phyloP scores from a whole-genome alignment of 2,888 invertebrate species.

The Synanthedon myopaeformis region DNA sequence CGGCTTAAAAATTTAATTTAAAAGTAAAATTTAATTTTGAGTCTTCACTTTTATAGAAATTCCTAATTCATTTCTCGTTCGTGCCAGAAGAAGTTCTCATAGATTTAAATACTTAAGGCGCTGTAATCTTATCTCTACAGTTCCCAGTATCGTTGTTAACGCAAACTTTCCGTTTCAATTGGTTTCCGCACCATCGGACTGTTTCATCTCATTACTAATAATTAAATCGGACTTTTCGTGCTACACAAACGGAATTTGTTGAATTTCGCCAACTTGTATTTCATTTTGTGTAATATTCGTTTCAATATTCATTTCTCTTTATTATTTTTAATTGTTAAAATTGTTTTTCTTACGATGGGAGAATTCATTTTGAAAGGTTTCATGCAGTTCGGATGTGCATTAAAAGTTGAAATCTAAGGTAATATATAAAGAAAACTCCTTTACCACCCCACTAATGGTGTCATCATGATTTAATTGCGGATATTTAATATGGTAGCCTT shows the following conservation, averaged over 20 bases:
- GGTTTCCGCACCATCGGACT: slow-evolving; percentile 40
- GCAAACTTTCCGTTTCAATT: slow-evolving; percentile 23
- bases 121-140: neutral
- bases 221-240: slow-evolving; percentile 44
- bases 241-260: slow-evolving; percentile 17
- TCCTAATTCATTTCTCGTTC: too few species aligned
- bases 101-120: neutral
- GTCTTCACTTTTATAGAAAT: too few species aligned
- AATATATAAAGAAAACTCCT: too few species aligned
- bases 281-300: neutral
- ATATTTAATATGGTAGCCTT: too few species aligned
- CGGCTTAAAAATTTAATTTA: neutral
- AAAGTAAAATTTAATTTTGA: neutral
- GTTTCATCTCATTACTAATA: slow-evolving; percentile 51
- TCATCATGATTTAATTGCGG: too few species aligned
- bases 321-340: too few species aligned
- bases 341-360: too few species aligned
- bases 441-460: too few species aligned
- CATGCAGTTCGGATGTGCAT: too few species aligned
- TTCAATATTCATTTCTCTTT: neutral
- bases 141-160: neutral
- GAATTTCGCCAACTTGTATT: neutral
- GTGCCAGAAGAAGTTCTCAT: neutral
- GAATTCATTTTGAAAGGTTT: too few species aligned
- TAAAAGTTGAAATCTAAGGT: too few species aligned